Evolutionary conservation across 2,113 vertebrate species (phyloP).

Genomic region (Limnothrissa miodon): DNA sequence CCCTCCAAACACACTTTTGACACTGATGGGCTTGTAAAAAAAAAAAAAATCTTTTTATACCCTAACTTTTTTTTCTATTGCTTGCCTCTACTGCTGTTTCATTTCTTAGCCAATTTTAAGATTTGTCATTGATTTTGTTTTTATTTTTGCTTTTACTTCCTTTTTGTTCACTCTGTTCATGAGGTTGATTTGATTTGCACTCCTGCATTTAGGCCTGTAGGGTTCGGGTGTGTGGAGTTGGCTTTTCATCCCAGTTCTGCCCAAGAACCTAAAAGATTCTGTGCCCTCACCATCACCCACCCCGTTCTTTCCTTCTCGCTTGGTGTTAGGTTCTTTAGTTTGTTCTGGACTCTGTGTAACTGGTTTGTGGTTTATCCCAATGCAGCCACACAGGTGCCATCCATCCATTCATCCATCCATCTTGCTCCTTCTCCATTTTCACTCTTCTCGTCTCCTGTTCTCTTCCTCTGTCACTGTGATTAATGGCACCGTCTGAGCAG

Average conservation of each 20-base stretch:
- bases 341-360: too few species aligned
- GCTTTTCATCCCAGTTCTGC: too few species aligned
- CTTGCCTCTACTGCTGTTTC: slow-evolving; percentile 39
- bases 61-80: slow-evolving; percentile 31
- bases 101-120: slow-evolving; percentile 38
- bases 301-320: too few species aligned
- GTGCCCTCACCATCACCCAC: too few species aligned
- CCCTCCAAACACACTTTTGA: slow-evolving; percentile 68
- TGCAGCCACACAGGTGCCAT: neutral
- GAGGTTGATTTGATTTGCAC: neutral
- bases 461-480: slow-evolving; percentile 20
- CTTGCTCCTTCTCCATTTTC: neutral
- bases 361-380: neutral
- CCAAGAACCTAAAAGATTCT: too few species aligned
- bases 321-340: too few species aligned
- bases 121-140: slow-evolving; percentile 22
- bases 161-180: slow-evolving; percentile 55
- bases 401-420: neutral
- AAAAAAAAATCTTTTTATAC: slow-evolving; percentile 21
- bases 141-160: slow-evolving; percentile 29
- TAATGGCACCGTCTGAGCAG: slow-evolving; percentile 36
- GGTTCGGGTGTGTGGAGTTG: too few species aligned
- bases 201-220: too few species aligned
- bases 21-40: slow-evolving; percentile 47
- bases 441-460: neutral